Base-by-base conservation (phyloP, 92 coral and sea anemone genomes). In the Pocillopora grandis region DNA sequence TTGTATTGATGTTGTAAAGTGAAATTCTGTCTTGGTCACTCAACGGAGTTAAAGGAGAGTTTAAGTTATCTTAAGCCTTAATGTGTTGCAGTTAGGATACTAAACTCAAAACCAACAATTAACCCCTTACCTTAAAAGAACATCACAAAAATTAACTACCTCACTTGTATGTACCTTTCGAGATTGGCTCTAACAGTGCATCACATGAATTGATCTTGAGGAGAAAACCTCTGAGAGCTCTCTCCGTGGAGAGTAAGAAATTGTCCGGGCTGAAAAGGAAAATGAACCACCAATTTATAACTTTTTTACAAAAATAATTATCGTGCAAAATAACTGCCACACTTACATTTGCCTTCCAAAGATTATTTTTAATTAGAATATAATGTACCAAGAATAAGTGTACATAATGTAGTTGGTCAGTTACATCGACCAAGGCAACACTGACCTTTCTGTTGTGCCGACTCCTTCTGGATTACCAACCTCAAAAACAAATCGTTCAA, bases 401-500 rank as follows among this genome's bases (percentile, higher is more conserved):
- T 59, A 59, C 62, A 59, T 42, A 42, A 3, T 2, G 5, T 42
- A 42, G 52, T 42, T 42, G 52, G 52, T 42, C 52, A 21, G 71
- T 56, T 62, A 49, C 15, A 42, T 62, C 1, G 49, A 48, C 27
- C 21, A 8, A 19, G 9, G 16, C 11, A 59, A 1, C 12, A 8
- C 85, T 71, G 10, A 80, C 85, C 77, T 80, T 58, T 12, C 76
- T 27, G 74, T 13, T 36, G 82, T 62, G 52, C 87, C 72, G 1
- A 69, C 31, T 49, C 67, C 67, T 13, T 90, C 94, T 13, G 90
- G 90, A 35, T 72, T 84, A 35, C 88, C 89, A 76, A 95, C 78
- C 76, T 95, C 98, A 88, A 95, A 95, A 35, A 89, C 94, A 86
- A 95, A 95, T 81, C 94, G 91, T 76, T 95, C 98, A 35, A 95